phyloP scores from a whole-genome alignment of 2,797 vertebrate species.

The Pampus argenteus region DNA sequence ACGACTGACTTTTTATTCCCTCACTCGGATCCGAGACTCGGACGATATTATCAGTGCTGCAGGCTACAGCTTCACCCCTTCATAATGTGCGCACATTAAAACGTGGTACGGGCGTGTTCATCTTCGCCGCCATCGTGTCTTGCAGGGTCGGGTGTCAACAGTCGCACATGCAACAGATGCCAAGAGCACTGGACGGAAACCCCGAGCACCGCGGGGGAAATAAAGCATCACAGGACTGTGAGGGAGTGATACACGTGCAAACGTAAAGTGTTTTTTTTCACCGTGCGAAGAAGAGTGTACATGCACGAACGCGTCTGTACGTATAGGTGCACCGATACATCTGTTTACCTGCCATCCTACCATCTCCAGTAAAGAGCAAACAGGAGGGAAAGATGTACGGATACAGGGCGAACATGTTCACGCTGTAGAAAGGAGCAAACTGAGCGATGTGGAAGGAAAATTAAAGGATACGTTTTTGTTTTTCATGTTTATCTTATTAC shows the following conservation, averaged over 20 bases:
- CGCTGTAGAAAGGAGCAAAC: too few relatives aligned
- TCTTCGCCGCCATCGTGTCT: background rate
- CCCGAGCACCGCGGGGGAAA: background rate
- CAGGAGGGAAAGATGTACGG: too few relatives aligned
- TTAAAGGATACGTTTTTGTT: background rate
- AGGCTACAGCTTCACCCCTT: constrained; percentile 18
- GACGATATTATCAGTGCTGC: constrained; percentile 39
- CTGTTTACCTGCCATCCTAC: too few relatives aligned
- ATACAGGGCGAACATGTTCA: too few relatives aligned
- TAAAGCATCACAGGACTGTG: background rate
- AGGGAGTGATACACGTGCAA: constrained; percentile 22
- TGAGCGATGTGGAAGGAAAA: background rate
- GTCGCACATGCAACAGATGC: constrained; percentile 7
- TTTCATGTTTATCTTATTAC: too few relatives aligned
- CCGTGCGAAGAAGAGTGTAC: background rate
- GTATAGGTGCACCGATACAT: background rate
- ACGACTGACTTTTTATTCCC: constrained; percentile 16
- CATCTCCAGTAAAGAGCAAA: too few relatives aligned
- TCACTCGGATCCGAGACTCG: constrained; percentile 22
- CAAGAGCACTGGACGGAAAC: background rate
- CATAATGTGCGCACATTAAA: background rate
- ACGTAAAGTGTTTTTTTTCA: background rate
- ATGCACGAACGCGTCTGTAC: too few relatives aligned
- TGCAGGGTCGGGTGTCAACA: background rate
- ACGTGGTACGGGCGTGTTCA: background rate